A percentile compares a stretch with the other conserved stretches of the same genome.
phyloP scores from a whole-genome alignment of 2,113 vertebrate species.

The Bothrops jararaca region DNA sequence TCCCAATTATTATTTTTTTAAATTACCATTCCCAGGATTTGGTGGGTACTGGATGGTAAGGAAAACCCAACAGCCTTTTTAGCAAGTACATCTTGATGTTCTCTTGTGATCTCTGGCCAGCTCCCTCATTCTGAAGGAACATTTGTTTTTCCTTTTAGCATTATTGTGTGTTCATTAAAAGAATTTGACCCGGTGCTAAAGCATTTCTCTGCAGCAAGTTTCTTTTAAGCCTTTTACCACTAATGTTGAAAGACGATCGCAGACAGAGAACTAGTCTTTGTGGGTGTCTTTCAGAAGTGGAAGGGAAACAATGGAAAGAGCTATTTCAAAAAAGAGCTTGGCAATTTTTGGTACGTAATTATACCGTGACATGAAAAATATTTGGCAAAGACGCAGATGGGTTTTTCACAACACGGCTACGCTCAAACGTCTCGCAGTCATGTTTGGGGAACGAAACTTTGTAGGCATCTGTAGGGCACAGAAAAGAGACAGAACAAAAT shows the following conservation, averaged over 20 bases:
- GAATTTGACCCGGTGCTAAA: background rate
- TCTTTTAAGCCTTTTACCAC: background rate
- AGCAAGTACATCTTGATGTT: background rate
- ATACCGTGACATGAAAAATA: background rate
- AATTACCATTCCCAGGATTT: background rate
- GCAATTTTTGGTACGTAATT: background rate
- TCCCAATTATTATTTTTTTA: background rate
- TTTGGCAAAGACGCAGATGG: background rate
- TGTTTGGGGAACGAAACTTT: background rate
- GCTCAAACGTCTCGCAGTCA: conserved; percentile 24
- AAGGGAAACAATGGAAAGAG: background rate
- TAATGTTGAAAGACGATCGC: background rate
- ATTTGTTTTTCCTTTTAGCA: background rate
- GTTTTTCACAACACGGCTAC: conserved; percentile 25
- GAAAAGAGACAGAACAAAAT: conserved; percentile 34
- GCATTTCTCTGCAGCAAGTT: background rate
- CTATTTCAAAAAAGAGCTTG: background rate
- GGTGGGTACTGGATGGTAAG: background rate
- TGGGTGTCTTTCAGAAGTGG: background rate
- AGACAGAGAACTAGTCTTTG: no score
- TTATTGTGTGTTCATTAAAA: background rate
- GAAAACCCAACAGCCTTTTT: background rate
- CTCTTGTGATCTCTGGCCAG: background rate
- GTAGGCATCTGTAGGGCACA: conserved; percentile 12
- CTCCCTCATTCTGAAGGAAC: background rate